Percentiles rank a stretch among this genome's conserved stretches.
Evolutionary conservation across 2,113 vertebrate species (phyloP).

Genomic region (Coptodon rendalli): DNA sequence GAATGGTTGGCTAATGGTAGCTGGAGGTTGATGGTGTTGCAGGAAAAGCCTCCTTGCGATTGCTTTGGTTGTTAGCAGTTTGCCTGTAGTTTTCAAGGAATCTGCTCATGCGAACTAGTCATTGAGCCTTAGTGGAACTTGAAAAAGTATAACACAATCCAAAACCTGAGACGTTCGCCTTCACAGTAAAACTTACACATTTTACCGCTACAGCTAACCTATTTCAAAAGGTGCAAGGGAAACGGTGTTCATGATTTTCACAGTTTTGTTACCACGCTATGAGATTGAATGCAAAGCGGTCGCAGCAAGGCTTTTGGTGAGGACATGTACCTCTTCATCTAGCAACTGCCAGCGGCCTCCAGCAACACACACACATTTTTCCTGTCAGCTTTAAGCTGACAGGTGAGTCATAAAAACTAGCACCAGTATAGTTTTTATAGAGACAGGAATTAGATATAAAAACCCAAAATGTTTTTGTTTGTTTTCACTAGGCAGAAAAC

Average conservation of each 20-base stretch:
- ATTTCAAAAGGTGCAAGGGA: not conserved
- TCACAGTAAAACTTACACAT: not conserved
- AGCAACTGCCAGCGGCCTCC: not conserved
- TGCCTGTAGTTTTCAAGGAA: not conserved
- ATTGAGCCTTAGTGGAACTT: not conserved
- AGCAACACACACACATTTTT: not conserved
- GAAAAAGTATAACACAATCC: not conserved
- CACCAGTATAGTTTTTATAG: not conserved
- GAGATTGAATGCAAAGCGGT: not conserved
- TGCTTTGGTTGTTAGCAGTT: not conserved
- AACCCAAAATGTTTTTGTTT: not conserved
- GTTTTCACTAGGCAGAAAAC: not conserved
- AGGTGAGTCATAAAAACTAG: not conserved
- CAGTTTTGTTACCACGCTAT: not conserved
- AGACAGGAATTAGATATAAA: not conserved
- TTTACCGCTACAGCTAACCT: not conserved
- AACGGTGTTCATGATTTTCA: not conserved
- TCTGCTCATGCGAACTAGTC: not conserved
- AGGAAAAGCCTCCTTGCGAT: not conserved
- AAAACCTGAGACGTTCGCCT: not conserved
- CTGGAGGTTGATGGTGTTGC: not conserved
- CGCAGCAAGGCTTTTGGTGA: not conserved
- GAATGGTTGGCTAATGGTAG: not conserved
- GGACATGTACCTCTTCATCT: not conserved
- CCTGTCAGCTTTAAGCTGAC: not conserved